These are phyloP conservation scores for Portevinia maculata DNA, from an alignment of 2,888 invertebrate species.

Conservation along the genomic window DNA sequence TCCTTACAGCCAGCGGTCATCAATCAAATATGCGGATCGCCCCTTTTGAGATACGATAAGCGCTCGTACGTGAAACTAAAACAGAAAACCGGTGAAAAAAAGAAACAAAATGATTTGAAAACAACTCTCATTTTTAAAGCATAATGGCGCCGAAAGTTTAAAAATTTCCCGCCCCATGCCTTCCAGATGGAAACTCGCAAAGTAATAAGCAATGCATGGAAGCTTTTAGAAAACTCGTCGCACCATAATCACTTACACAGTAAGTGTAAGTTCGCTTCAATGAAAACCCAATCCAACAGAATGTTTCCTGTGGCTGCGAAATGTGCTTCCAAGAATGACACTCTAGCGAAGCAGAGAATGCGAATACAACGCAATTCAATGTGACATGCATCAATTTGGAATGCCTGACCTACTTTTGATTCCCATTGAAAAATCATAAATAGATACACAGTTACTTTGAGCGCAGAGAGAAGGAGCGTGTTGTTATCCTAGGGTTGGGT, in stretches of 20 bases:
- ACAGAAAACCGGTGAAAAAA: background rate
- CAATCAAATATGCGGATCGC: background rate
- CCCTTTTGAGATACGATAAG: background rate
- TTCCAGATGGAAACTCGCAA: background rate
- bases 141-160: slow-evolving; percentile 47
- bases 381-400: slow-evolving; percentile 65
- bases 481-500: slow-evolving; percentile 12
- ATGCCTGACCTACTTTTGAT: slow-evolving; percentile 69
- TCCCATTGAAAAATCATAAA: slow-evolving; percentile 38
- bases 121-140: slow-evolving; percentile 43
- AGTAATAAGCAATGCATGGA: slow-evolving; percentile 36
- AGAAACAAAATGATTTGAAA: background rate
- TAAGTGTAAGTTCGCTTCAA: background rate
- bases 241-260: slow-evolving; percentile 1
- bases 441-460: slow-evolving; percentile 33
- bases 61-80: too few relatives aligned
- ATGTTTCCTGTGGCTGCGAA: slow-evolving; percentile 5
- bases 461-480: background rate
- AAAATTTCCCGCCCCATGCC: background rate
- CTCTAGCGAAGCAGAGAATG: background rate
- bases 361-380: slow-evolving; percentile 56
- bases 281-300: slow-evolving; percentile 9
- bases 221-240: slow-evolving; percentile 17
- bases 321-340: slow-evolving; percentile 18
- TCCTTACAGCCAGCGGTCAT: background rate